Evolutionary conservation across 2,888 invertebrate genomes (phyloP).

Genomic region (Fabriciana adippe): DNA sequence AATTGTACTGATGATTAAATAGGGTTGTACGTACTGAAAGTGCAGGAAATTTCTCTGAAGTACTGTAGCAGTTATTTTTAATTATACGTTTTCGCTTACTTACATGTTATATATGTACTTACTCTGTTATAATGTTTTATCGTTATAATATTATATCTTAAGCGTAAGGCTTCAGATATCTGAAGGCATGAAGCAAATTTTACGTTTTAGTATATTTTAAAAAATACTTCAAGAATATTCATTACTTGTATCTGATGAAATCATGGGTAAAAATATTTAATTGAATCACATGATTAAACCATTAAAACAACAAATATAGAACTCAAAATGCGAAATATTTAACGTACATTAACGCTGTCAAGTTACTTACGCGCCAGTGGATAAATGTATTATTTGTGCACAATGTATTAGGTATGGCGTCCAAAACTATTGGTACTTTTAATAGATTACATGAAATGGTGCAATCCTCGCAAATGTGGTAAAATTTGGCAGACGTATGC

Average conservation of each 20-base stretch:
- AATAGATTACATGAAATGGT: slow-evolving; percentile 30
- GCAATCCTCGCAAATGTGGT: slow-evolving; percentile 23
- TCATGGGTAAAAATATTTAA: too few relatives aligned
- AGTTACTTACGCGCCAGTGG: slow-evolving; percentile 30
- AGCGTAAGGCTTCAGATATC: too few relatives aligned
- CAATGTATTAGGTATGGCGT: slow-evolving; percentile 30
- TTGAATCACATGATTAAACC: too few relatives aligned
- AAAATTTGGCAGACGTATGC: slow-evolving; percentile 13
- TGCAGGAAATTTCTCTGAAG: slow-evolving; percentile 13
- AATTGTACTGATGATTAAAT: slow-evolving; percentile 19
- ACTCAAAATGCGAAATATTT: slow-evolving; percentile 4
- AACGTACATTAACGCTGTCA: slow-evolving; percentile 13
- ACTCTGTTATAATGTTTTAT: not conserved
- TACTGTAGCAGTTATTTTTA: slow-evolving; percentile 9
- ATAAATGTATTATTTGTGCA: slow-evolving; percentile 32
- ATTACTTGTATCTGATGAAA: too few relatives aligned
- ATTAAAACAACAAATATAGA: not conserved
- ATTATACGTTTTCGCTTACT: not conserved
- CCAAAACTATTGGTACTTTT: slow-evolving; percentile 34
- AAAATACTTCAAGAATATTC: too few relatives aligned
- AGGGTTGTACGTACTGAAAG: slow-evolving; percentile 8
- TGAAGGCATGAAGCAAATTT: too few relatives aligned
- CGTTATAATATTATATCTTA: too few relatives aligned
- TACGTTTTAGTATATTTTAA: too few relatives aligned
- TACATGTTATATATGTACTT: not conserved